These are phyloP conservation scores for Tridacna gigas DNA, from an alignment of 2,888 invertebrate genomes.

Conservation along the genomic window DNA sequence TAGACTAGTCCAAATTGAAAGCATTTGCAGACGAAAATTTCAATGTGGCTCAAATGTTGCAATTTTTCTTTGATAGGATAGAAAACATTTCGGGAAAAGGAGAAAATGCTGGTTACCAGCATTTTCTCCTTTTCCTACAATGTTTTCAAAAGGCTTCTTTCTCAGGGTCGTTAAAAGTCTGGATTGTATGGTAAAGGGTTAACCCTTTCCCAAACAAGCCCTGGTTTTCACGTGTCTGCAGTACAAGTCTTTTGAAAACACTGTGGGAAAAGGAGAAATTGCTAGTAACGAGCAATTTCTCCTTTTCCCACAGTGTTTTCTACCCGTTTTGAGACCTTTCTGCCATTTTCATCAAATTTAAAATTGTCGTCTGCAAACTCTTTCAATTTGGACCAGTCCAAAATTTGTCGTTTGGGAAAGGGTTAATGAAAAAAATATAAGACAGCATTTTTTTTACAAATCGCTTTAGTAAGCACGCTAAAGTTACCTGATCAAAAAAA, in stretches of 20 bases:
- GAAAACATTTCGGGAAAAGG: not conserved
- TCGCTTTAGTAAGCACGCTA: no score
- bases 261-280: no score
- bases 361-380: not conserved
- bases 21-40: not conserved
- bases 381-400: no score
- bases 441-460: no score
- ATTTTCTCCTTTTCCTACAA: not conserved
- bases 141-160: not conserved
- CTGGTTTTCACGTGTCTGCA: no score
- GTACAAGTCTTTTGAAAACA: no score
- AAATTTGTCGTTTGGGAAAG: no score
- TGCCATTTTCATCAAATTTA: no score
- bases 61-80: not conserved
- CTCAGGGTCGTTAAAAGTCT: not conserved
- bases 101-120: not conserved
- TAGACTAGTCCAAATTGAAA: not conserved
- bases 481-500: no score
- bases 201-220: not conserved
- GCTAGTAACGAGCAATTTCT: not conserved
- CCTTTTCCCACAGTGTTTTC: not conserved
- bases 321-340: no score
- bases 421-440: no score
- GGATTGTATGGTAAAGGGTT: not conserved
- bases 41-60: not conserved